Evolutionary conservation across 1,140 invertebrate genomes (phyloP).

Genomic region (Octopus bimaculoides): DNA sequence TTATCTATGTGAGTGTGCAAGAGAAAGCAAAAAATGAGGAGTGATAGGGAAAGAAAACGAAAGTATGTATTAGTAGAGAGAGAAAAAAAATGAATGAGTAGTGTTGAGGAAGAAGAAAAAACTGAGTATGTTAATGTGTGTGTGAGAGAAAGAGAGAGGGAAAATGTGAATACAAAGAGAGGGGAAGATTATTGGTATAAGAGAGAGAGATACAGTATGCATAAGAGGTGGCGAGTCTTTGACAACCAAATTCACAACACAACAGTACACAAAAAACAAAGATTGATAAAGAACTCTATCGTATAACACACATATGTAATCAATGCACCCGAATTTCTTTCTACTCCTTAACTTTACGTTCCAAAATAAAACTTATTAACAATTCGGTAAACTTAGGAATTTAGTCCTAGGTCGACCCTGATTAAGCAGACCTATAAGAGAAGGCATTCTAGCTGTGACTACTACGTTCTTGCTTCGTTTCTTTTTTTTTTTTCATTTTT

Average conservation of each 20-base stretch:
- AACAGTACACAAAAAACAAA: not conserved
- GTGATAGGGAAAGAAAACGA: not conserved
- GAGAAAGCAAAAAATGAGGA: not conserved
- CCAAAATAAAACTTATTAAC: not conserved
- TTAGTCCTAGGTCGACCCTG: no score
- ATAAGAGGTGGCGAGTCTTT: not conserved
- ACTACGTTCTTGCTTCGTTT: no score
- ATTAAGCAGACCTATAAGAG: no score
- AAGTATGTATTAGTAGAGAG: not conserved
- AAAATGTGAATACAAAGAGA: not conserved
- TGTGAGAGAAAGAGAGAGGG: not conserved
- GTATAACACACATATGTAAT: not conserved
- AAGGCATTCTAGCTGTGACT: no score
- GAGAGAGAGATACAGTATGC: not conserved
- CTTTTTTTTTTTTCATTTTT: no score
- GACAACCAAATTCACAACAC: not conserved
- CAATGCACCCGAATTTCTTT: not conserved
- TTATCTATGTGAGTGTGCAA: not conserved
- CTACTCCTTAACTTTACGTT: not conserved
- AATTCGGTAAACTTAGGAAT: no score
- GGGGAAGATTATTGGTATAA: not conserved
- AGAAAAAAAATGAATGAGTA: not conserved
- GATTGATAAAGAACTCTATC: not conserved
- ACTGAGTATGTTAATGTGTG: not conserved
- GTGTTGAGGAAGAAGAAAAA: not conserved